Evolutionary conservation across 2,113 vertebrate genomes (phyloP).

Genomic region (Stigmatopora nigra): DNA sequence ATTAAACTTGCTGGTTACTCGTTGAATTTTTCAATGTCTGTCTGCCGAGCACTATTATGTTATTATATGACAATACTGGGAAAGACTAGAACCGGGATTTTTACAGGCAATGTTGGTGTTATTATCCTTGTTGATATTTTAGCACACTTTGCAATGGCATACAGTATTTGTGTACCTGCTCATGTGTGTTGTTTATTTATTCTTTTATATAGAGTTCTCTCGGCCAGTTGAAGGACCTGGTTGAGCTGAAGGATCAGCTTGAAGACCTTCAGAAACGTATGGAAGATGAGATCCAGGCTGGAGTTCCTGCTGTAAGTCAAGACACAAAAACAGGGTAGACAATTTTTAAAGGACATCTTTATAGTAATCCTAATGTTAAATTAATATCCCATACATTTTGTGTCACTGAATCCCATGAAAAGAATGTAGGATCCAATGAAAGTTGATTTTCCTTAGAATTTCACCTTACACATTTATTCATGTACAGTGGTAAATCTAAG

Average conservation of each 20-base stretch:
- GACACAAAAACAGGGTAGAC: not conserved
- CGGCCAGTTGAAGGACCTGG: slow-evolving; percentile 82
- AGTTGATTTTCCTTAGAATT: too few relatives aligned
- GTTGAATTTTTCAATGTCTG: not conserved
- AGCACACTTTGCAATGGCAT: not conserved
- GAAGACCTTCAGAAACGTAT: slow-evolving; percentile 80
- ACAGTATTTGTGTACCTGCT: not conserved
- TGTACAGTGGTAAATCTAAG: not conserved
- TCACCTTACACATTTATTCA: not conserved
- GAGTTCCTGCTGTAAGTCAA: slow-evolving; percentile 68
- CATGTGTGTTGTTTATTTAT: not conserved
- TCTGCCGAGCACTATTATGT: not conserved
- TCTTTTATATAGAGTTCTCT: slow-evolving; percentile 69
- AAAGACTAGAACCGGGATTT: not conserved
- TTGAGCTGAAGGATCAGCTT: slow-evolving; percentile 84
- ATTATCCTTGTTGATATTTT: not conserved
- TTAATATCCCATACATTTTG: not conserved
- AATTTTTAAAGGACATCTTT: not conserved
- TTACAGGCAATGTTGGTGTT: not conserved
- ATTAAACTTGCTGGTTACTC: not conserved
- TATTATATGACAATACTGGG: not conserved
- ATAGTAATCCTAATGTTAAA: not conserved
- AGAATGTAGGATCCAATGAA: too few relatives aligned
- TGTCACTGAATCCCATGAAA: not conserved
- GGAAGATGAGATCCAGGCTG: slow-evolving; percentile 83